Conservation (phyloP, 2,888 invertebrate genomes). For the Aethes cnicana region DNA sequence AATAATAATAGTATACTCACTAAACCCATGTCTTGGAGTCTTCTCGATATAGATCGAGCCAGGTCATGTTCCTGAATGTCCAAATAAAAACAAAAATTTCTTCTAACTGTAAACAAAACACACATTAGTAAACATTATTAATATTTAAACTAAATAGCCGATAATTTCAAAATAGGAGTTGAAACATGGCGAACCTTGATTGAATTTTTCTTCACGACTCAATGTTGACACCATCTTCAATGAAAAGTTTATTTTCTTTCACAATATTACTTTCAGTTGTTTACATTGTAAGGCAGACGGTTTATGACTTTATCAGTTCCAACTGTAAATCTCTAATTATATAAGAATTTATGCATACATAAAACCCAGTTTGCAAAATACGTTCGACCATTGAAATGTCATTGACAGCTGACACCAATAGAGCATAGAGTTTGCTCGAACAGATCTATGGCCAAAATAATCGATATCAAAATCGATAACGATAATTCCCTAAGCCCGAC, state of each 20-base stretch:
- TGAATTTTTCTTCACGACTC: conserved; percentile 75
- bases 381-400: conserved; percentile 68
- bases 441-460: conserved; percentile 64
- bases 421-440: conserved; percentile 50
- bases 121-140: conserved; percentile 3
- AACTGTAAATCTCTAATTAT: conserved; percentile 39
- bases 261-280: conserved; percentile 8
- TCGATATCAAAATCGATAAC: conserved; percentile 63
- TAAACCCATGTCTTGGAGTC: conserved; percentile 88
- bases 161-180: conserved; percentile 44
- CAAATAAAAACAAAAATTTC: conserved; percentile 88
- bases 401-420: conserved; percentile 75
- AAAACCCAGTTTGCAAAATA: conserved; percentile 62
- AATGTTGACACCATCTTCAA: conserved; percentile 73
- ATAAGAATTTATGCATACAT: conserved; percentile 50
- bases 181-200: conserved; percentile 61
- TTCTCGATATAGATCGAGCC: conserved; percentile 84
- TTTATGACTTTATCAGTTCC: conserved; percentile 3
- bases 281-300: conserved; percentile 10
- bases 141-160: conserved; percentile 40
- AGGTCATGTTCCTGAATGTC: conserved; percentile 87
- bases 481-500: background rate
- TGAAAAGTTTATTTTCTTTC: conserved; percentile 22
- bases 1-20: conserved; percentile 76
- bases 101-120: conserved; percentile 71